Evolutionary conservation across 2,797 vertebrate species (phyloP).

Genomic region (Phrynocephalus vlangalii): DNA sequence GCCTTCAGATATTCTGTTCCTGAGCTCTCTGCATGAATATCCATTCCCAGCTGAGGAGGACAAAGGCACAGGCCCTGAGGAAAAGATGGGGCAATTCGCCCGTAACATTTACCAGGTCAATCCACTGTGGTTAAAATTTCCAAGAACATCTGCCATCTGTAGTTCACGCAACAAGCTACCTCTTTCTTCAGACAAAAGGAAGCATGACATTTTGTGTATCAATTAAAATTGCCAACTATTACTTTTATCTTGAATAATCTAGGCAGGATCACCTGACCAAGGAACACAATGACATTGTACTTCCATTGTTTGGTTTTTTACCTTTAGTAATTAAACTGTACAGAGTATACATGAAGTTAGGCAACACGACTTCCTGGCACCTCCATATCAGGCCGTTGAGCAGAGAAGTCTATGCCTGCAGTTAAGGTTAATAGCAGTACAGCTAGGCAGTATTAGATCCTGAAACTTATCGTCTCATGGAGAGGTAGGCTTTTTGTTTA

Average conservation of each 20-base stretch:
- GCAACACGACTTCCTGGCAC: too few relatives aligned
- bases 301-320: not conserved
- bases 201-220: not conserved
- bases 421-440: not conserved
- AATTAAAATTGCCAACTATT: constrained; percentile 10
- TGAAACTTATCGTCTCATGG: not conserved
- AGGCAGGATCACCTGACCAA: not conserved
- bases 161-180: not conserved
- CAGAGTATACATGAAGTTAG: not conserved
- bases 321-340: not conserved
- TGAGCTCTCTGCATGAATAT: constrained; percentile 46
- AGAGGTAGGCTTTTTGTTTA: not conserved
- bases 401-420: not conserved
- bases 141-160: constrained; percentile 2
- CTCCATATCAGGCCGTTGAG: not conserved
- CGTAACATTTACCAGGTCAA: constrained; percentile 60
- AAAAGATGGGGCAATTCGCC: constrained; percentile 54
- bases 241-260: constrained; percentile 17
- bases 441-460: not conserved
- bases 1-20: constrained; percentile 24
- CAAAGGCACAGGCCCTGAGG: constrained; percentile 46
- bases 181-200: constrained; percentile 23
- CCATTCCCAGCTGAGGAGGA: constrained; percentile 13
- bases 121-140: constrained; percentile 29
- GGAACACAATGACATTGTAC: constrained; percentile 19